Base-by-base conservation (phyloP, 2,113 vertebrate species). In the Odocoileus hemionus region DNA sequence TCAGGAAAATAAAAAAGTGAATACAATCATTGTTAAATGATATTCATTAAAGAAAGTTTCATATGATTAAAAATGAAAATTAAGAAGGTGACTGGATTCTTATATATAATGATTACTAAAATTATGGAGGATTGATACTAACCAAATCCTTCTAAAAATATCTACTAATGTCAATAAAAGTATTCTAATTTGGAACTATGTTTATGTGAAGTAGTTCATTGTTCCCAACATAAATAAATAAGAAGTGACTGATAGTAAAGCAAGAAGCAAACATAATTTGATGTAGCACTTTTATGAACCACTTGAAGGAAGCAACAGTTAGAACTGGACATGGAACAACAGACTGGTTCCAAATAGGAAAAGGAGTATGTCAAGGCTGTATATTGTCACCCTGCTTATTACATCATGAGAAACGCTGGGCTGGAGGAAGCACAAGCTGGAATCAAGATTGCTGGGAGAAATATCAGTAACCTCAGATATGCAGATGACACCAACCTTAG, bases 171-270 rank as follows among this genome's bases (percentile, higher is more conserved):
- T 88, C 57, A 52, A 52, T 58, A 60, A 43, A 84, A 89, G 17
- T 30, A 58, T 76, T 76, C 64, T 26, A 55, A 8, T 52, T 89
- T 39, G 76, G 25, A n/a, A 39, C 33, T 82, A 58, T 26, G 6
- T 83, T 60, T 33, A 26, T 45, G 26, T 89, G 36, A 89, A 89
- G 54, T n/a, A 67, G 74, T 61, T 94, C 54, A 58, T 25, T 89
- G 54, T 21, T 57, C 36, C 39, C 47, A 57, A 70, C 15, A 89
- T 74, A 89, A 84, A 39, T 84, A 84, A 58, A 33, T 58, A 84
- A 58, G 13, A 54, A 89, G 45, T 83, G 33, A 60, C 16, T 61
- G 23, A 39, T 2, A 23, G 6, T 50, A 74, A 84, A 74, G 23
- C 54, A 84, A 43, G 43, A 84, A 83, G 33, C 50, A 84, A 74